A percentile compares a stretch with the other conserved stretches of the same genome.
Evolutionary conservation across 2,888 invertebrate genomes (phyloP).

Genomic region (Psylliodes chrysocephalus): DNA sequence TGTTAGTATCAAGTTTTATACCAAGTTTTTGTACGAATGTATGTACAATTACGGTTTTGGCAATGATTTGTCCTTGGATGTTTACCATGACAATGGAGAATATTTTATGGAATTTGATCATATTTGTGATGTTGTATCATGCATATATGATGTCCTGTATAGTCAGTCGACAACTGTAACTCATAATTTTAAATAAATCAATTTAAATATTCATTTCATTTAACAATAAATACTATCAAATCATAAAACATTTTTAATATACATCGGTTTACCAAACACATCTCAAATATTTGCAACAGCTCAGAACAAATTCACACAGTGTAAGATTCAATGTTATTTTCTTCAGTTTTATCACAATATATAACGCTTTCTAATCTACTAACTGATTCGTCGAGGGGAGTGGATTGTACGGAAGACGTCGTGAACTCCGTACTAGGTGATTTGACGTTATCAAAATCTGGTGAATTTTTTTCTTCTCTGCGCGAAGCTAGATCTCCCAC

Average conservation of each 20-base stretch:
- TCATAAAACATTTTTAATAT: background rate
- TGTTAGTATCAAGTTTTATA: too few relatives aligned
- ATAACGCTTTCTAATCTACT: slow-evolving; percentile 33
- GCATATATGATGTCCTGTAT: too few relatives aligned
- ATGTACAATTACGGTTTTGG: too few relatives aligned
- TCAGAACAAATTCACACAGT: slow-evolving; percentile 31
- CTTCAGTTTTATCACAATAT: slow-evolving; percentile 38
- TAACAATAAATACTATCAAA: background rate
- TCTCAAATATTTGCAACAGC: background rate
- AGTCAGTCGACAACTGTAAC: too few relatives aligned
- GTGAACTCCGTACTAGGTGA: slow-evolving; percentile 60
- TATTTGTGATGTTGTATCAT: too few relatives aligned
- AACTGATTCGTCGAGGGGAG: slow-evolving; percentile 12
- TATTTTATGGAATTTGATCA: too few relatives aligned
- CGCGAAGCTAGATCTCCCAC: slow-evolving; percentile 16
- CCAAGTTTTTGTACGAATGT: too few relatives aligned
- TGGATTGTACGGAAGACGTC: slow-evolving; percentile 49
- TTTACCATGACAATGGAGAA: too few relatives aligned
- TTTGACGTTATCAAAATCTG: slow-evolving; percentile 53
- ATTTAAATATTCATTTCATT: too few relatives aligned
- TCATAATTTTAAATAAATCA: too few relatives aligned
- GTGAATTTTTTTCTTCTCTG: slow-evolving; percentile 43
- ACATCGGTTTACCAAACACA: background rate
- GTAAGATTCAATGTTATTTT: slow-evolving; percentile 33
- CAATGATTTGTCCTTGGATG: too few relatives aligned